A percentile compares a stretch with the other conserved stretches of the same genome.
Conservation (phyloP, 1,140 invertebrate species). For the Cydia strobilella region DNA sequence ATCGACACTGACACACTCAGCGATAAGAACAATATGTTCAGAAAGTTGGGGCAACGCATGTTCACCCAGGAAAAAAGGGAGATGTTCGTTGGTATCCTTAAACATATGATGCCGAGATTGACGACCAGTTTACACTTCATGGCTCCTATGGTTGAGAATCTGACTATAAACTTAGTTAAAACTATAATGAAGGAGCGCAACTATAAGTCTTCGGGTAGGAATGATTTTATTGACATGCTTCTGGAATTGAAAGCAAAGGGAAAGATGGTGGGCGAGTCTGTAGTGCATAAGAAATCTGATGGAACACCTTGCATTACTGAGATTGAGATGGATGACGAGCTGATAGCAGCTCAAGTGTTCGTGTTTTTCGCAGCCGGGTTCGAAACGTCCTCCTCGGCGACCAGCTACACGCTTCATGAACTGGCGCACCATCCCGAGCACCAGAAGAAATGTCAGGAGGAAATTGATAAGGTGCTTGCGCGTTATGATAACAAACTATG, state of each 20-base stretch:
- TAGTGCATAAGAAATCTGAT: background rate
- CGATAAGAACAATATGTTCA: conserved; percentile 26
- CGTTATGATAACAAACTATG: background rate
- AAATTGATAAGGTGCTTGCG: background rate
- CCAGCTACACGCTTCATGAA: background rate
- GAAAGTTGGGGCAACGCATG: background rate
- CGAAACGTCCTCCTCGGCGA: background rate
- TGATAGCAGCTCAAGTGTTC: background rate
- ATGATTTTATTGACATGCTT: background rate
- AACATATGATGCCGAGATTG: background rate
- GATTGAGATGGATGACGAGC: background rate
- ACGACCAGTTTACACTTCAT: background rate
- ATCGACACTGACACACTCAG: conserved; percentile 37
- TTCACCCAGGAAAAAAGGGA: background rate
- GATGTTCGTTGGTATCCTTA: background rate
- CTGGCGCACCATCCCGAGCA: background rate
- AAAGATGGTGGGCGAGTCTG: background rate
- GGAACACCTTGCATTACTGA: background rate
- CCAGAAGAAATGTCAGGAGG: background rate
- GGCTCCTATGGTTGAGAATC: background rate
- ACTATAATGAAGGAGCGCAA: background rate
- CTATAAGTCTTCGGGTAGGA: background rate
- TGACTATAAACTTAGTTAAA: background rate
- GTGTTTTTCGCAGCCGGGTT: background rate
- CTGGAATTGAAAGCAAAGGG: background rate